A percentile compares a stretch with the other conserved stretches of the same genome.
These are phyloP conservation scores for Seriola aureovittata DNA, from an alignment of 2,113 vertebrate species.

Conservation along the genomic window DNA sequence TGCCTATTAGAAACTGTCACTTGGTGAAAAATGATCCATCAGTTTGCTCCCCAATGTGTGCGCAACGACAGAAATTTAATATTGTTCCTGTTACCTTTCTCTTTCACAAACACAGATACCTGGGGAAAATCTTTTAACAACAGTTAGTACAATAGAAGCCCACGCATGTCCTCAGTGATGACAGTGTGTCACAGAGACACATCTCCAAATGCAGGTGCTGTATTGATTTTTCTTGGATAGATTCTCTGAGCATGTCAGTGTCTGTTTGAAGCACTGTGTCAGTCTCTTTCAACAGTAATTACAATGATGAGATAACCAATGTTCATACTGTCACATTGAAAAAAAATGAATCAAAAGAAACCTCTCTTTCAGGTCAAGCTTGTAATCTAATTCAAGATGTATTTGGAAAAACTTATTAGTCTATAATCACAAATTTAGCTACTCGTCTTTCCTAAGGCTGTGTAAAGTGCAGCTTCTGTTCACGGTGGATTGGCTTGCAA, in stretches of 20 bases:
- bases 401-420: conserved; percentile 58
- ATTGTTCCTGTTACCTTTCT: conserved; percentile 2
- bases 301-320: conserved; percentile 44
- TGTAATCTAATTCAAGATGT: conserved; percentile 69
- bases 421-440: conserved; percentile 62
- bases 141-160: conserved; percentile 46
- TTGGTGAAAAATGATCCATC: conserved; percentile 34
- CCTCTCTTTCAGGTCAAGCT: conserved; percentile 38
- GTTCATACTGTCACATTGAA: conserved; percentile 49
- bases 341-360: conserved; percentile 45
- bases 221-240: conserved; percentile 71
- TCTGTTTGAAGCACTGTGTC: conserved; percentile 35
- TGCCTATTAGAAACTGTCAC: conserved; percentile 36
- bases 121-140: conserved; percentile 47
- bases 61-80: conserved; percentile 35
- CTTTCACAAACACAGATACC: conserved; percentile 28
- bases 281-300: conserved; percentile 51
- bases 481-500: conserved; percentile 51
- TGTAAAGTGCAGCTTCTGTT: conserved; percentile 58
- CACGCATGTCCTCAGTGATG: conserved; percentile 34
- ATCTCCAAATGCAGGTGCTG: conserved; percentile 49
- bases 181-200: conserved; percentile 45
- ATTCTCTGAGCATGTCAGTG: conserved; percentile 44
- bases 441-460: conserved; percentile 42
- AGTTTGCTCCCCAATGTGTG: conserved; percentile 1